phyloP scores from a whole-genome alignment of 2,113 vertebrate species.

The Serilophus lunatus region DNA sequence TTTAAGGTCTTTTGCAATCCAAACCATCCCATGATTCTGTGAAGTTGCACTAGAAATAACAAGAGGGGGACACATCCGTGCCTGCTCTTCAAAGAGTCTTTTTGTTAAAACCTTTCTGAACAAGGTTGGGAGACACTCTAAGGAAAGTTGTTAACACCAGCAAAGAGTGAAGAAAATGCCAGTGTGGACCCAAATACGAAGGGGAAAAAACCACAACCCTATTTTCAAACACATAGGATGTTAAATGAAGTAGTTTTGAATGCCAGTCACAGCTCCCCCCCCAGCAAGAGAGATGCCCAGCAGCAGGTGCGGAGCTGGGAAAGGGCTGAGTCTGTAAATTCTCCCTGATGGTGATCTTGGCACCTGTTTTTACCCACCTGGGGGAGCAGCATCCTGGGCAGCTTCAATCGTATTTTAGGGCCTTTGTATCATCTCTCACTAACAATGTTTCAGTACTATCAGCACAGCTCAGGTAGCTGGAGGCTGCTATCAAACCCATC shows the following conservation, averaged over 20 bases:
- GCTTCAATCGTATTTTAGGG: too few relatives aligned
- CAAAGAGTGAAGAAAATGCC: not conserved
- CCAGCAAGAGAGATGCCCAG: too few relatives aligned
- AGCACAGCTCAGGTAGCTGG: fast-evolving
- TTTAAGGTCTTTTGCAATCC: not conserved
- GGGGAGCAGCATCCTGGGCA: fast-evolving
- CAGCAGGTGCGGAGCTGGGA: too few relatives aligned
- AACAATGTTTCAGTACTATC: not conserved
- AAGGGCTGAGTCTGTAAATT: too few relatives aligned
- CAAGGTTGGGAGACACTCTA: fast-evolving
- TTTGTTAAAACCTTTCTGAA: not conserved
- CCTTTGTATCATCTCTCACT: not conserved
- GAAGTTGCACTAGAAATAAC: not conserved
- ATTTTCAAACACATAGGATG: not conserved
- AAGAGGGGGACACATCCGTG: fast-evolving
- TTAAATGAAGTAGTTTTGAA: not conserved
- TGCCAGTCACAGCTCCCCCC: not conserved
- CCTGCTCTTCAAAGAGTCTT: fast-evolving
- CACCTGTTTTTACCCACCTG: fast-evolving
- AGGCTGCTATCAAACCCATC: not conserved
- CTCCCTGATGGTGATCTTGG: fast-evolving
- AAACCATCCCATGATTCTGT: too few relatives aligned
- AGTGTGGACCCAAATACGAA: fast-evolving
- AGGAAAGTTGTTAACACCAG: not conserved
- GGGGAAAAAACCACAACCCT: fast-evolving